Evolutionary conservation across 2,888 invertebrate species (phyloP).

Genomic region (Panopea generosa): DNA sequence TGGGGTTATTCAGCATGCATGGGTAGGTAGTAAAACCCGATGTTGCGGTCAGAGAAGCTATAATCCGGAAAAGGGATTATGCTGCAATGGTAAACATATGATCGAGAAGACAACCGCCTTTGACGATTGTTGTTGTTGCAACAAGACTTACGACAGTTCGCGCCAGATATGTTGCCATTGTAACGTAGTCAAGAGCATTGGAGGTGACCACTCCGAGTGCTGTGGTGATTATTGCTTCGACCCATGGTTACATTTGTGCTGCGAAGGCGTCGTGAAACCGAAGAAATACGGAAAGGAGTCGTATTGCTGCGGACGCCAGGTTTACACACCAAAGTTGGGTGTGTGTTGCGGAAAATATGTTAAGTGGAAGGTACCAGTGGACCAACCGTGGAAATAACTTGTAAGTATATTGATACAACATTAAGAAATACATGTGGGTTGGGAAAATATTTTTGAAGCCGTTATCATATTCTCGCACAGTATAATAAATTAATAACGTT

Average conservation of each 20-base stretch:
- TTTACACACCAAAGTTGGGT: too few relatives aligned
- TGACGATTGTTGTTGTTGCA: constrained; percentile 54
- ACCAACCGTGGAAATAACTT: too few relatives aligned
- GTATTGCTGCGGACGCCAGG: too few relatives aligned
- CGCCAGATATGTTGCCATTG: constrained; percentile 50
- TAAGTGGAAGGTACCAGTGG: too few relatives aligned
- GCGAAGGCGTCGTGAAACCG: constrained; percentile 32
- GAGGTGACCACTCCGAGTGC: constrained; percentile 29
- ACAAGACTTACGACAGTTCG: constrained; percentile 43
- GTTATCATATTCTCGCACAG: too few relatives aligned
- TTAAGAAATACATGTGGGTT: too few relatives aligned
- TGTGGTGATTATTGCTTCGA: constrained; percentile 36
- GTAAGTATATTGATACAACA: too few relatives aligned
- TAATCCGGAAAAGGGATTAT: constrained; percentile 31
- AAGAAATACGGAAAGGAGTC: too few relatives aligned
- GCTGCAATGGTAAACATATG: constrained; percentile 45
- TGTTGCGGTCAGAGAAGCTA: constrained; percentile 47
- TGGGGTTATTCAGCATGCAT: constrained; percentile 43
- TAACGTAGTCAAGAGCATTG: constrained; percentile 24
- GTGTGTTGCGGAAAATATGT: too few relatives aligned
- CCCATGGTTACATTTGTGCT: constrained; percentile 29
- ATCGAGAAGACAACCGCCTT: constrained; percentile 47
- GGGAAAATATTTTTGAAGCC: too few relatives aligned
- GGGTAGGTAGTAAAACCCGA: constrained; percentile 32
- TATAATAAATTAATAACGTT: too few relatives aligned